Base-by-base conservation (phyloP, 2,797 vertebrate species). In the Salmo trutta region DNA sequence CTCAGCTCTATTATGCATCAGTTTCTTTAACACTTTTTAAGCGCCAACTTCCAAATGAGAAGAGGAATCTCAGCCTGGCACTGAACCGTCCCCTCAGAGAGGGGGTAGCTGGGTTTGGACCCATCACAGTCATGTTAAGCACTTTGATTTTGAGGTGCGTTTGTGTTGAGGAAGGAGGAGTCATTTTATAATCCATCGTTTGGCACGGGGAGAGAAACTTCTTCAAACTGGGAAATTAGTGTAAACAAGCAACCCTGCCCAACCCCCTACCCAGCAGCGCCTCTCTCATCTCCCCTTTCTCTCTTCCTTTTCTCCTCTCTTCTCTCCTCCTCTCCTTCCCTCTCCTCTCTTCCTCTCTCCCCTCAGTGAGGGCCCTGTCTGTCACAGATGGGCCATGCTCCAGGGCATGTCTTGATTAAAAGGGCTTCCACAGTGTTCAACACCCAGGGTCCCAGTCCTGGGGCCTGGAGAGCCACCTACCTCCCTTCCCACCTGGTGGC, bases 371-470 rank as follows among this genome's bases (percentile, higher is more conserved):
- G 10, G 41, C 41, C 41, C 10, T 47, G 41, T 62, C 56, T 59
- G 8, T 59, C 71, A 78, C 76, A 82, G 5, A 12, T 74, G 51
- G 62, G 31, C 15, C n/a, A 21, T 47, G 70, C 71, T 68, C 31
- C 54, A 33, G 31, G 73, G 67, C 53, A 17, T 70, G n/a, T 66
- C 73, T 70, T 79, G 64, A 73, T 75, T 47, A 12, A 68, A 68
- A 74, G 74, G 31, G 21, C 41, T 19, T 36, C 31, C 3, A 31
- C 36, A 62, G 53, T 6, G 67, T 51, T 14, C 74, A 76, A 71
- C 7, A 10, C 68, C 19, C 36, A n/a, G n/a, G 21, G 41, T 71
- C 36, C 10, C 24, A 31, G 12, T 66, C 64, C 21, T 66, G 14
- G 7, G 24, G 29, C 21, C 4, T 12, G 53, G 51, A 27, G 29